Evolutionary conservation across 2,797 vertebrate genomes (phyloP).

Genomic region (Gymnodraco acuticeps): DNA sequence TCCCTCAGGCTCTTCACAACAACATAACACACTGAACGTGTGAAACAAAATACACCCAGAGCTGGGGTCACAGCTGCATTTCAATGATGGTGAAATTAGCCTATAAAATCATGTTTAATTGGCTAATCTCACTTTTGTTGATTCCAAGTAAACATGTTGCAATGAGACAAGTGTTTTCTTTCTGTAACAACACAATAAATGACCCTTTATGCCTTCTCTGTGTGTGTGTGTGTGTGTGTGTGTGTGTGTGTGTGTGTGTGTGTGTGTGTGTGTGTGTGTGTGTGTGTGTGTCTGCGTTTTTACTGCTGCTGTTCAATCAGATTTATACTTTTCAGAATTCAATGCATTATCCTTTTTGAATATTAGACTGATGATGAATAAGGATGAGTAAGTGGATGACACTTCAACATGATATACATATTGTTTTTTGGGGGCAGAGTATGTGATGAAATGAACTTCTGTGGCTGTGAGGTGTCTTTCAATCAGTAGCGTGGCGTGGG

Average conservation of each 20-base stretch:
- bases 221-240: background rate
- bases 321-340: background rate
- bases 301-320: background rate
- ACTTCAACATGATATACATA: background rate
- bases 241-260: background rate
- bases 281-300: background rate
- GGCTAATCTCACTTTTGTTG: background rate
- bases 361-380: background rate
- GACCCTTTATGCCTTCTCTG: too few species aligned
- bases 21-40: background rate
- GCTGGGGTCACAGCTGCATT: background rate
- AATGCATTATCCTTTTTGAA: too few species aligned
- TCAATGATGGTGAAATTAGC: background rate
- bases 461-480: too few species aligned
- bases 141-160: background rate
- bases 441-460: background rate
- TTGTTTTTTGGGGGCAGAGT: background rate
- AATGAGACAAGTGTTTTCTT: background rate
- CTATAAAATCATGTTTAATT: background rate
- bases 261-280: background rate
- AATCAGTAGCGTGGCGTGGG: too few species aligned
- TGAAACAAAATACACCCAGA: background rate
- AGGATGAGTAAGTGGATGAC: background rate
- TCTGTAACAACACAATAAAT: background rate
- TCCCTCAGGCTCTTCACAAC: background rate